Evolutionary conservation across 2,888 invertebrate species (phyloP), one percentile per base, ranked within the genome.

Genomic region (Argyresthia goedartella): DNA sequence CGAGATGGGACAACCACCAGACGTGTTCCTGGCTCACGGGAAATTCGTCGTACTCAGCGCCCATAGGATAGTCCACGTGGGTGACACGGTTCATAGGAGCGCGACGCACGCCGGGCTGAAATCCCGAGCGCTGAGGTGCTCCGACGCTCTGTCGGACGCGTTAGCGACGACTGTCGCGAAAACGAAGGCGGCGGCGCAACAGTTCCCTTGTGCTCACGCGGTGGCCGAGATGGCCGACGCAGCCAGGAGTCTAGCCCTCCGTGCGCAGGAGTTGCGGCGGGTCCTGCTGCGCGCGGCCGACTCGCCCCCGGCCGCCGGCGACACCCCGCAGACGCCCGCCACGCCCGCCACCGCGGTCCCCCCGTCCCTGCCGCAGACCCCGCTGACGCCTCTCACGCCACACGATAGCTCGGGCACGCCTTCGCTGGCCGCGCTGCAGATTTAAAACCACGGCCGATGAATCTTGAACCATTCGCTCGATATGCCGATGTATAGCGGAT

Each of bases 21-120:
- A 95, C 77, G 93, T 92, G 57, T 97, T 97, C 76, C 92, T 98
- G 51, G 95, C 96, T 11, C 95, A 97, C 72, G 95, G 96, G 51
- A 98, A 98, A 76, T 96, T 96, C 76, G 96, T 98, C 9, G 95
- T 98, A 39, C 88, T 98, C 49, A 95, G 95, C 71, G 97, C 97
- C 33, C 97, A 98, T 71, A 93, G 97, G 73, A 88, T 98, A 67
- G 95, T 98, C 15, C 94, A 95, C 71, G 97, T 97, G 56, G 97
- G 97, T 50, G 98, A 98, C 81, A 96, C 95, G 49, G 94, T 98
- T 34, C 93, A 96, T 73, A 91, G 95, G 63, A 96, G 96, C 75
- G 90, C 96, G 45, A 89, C 90, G 34, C 91, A 93, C 65, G 88
- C 90, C 52, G 92, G 93, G 57, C 81, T 95, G 48, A 91, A 93